Conservation (phyloP, 1,140 invertebrate species). For the Trichogramma pretiosum region DNA sequence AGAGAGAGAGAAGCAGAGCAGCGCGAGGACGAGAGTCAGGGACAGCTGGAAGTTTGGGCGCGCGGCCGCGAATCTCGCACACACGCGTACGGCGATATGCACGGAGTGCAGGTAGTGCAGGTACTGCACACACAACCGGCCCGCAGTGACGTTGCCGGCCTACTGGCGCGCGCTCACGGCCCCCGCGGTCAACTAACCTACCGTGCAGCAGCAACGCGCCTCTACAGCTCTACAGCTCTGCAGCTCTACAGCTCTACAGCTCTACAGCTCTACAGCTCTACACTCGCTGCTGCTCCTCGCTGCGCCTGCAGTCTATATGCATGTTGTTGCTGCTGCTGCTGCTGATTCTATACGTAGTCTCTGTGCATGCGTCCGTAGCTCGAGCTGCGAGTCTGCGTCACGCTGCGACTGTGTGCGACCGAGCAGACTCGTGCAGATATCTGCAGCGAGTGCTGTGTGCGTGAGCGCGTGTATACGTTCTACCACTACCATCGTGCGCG, state of each 20-base stretch:
- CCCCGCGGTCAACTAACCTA: constrained; percentile 46
- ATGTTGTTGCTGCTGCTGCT: too few relatives aligned
- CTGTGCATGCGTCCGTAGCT: constrained; percentile 2
- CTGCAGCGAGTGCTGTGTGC: too few relatives aligned
- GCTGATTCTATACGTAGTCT: background rate
- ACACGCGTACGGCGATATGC: too few relatives aligned
- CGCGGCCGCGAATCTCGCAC: constrained; percentile 1
- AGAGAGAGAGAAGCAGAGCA: constrained; percentile 5
- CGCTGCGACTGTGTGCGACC: constrained; percentile 11
- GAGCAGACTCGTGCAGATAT: constrained; percentile 3
- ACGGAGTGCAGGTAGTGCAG: too few relatives aligned
- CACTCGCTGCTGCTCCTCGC: too few relatives aligned
- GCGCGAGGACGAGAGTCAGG: background rate
- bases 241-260: too few relatives aligned
- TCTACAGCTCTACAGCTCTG: too few relatives aligned
- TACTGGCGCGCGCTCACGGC: constrained; percentile 37
- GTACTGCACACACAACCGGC: constrained; percentile 43
- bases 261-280: too few relatives aligned
- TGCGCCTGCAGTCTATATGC: too few relatives aligned
- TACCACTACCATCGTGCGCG: too few relatives aligned
- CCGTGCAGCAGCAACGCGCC: constrained; percentile 16
- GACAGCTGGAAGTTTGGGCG: too few relatives aligned
- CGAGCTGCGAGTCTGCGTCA: constrained; percentile 1
- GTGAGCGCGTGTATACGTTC: too few relatives aligned
- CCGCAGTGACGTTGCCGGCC: constrained; percentile 49